Base-by-base conservation (phyloP, 2,113 vertebrate genomes). In the Leucopternis melanops region DNA sequence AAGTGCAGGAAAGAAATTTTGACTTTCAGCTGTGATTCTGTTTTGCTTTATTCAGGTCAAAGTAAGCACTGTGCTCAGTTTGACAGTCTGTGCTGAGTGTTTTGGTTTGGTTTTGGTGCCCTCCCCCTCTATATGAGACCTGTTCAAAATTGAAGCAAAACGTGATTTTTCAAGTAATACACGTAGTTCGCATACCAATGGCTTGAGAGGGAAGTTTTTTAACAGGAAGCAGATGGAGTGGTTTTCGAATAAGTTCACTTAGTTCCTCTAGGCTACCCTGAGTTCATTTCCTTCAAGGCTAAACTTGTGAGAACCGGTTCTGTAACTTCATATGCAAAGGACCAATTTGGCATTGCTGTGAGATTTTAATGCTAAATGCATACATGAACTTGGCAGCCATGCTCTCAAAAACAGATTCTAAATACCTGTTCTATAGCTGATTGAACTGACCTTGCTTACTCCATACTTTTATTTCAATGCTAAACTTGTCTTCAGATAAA, bases 141-240 rank as follows among this genome's bases (percentile, higher is more conserved):
- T 50, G n/a, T 74, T 61, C 27, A 54, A 29, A 92, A 69, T 6
- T 29, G 34, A 54, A 78, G 49, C 25, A 47, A 13, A 90, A 40
- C 36, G 21, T 40, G 16, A 9, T 42, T 86, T 88, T 73, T 65
- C 45, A 38, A 22, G 13, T 74, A 50, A 58, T 73, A 47, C 88
- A 31, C 18, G 8, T 6, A 31, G 6, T 16, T 80, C 34, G 13
- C 3, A 2, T 80, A 62, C 8, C 0, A 3, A 3, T 58, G 32
- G 34, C 25, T 82, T 29, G 27, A 65, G 58, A 59, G 34, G 34
- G 17, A 38, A n/a, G 1, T 25, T 9, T 50, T 87, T 52, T 29
- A 77, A 38, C 27, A 47, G 34, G 62, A 89, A 73, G 75, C 62
- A 83, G 58, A 26, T 75, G 11, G 38, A 71, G 6, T 86, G 26